Conservation (phyloP, 1,140 invertebrate species). For the Drosophila chauvacae region DNA sequence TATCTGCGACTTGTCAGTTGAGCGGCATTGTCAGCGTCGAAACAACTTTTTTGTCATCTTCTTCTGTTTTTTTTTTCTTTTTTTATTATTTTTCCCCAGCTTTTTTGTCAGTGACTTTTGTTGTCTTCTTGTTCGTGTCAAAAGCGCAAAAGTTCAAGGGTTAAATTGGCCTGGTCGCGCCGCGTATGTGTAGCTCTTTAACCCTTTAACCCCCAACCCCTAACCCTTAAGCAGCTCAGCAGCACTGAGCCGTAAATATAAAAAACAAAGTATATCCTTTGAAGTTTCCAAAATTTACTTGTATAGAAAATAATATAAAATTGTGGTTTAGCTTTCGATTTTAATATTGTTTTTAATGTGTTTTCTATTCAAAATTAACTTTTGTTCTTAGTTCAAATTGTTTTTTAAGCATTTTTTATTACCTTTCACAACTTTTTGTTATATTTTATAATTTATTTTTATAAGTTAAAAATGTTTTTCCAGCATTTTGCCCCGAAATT, state of each 20-base stretch:
- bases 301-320: no score
- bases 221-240: neutral
- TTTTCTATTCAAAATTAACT: neutral
- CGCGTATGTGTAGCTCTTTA: constrained; percentile 4
- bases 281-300: no score
- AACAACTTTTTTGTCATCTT: constrained; percentile 57
- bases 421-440: neutral
- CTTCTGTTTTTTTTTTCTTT: neutral
- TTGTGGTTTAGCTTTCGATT: neutral
- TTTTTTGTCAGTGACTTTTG: constrained; percentile 47
- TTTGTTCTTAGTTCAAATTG: neutral
- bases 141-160: constrained; percentile 78
- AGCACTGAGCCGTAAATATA: neutral
- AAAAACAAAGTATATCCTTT: no score
- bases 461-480: neutral
- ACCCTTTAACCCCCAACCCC: neutral
- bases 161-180: constrained; percentile 53
- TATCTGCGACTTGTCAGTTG: constrained; percentile 63
- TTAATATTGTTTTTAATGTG: neutral
- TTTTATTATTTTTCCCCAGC: neutral
- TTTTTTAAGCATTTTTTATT: neutral
- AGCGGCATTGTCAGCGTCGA: constrained; percentile 67
- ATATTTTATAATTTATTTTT: neutral
- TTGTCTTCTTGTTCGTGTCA: constrained; percentile 53
- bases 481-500: neutral